These are phyloP conservation scores for Manacus vitellinus DNA, from an alignment of 2,113 vertebrate genomes.

Conservation along the genomic window DNA sequence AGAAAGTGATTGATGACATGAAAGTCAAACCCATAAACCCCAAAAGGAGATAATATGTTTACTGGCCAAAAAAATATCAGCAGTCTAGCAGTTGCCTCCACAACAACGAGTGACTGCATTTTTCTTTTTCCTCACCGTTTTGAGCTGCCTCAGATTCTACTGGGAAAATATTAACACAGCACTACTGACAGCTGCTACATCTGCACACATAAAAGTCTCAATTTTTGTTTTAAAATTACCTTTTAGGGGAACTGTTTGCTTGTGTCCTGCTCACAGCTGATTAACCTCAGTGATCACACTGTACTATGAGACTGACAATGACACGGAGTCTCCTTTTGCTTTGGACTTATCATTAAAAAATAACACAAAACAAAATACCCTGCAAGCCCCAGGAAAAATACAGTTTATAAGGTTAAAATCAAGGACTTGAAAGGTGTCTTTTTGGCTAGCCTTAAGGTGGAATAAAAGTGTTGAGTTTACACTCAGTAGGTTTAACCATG, in stretches of 20 bases:
- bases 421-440: not conserved
- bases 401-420: not conserved
- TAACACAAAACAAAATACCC: not conserved
- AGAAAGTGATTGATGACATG: not conserved
- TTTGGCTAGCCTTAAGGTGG: not conserved
- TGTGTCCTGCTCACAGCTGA: constrained; percentile 40
- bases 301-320: constrained; percentile 61
- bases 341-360: not conserved
- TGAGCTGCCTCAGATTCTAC: not conserved
- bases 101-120: not conserved
- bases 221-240: constrained; percentile 52
- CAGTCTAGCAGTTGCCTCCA: not conserved
- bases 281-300: constrained; percentile 69
- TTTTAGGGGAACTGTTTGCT: constrained; percentile 35
- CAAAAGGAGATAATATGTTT: not conserved
- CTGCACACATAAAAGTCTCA: not conserved
- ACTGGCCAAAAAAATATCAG: not conserved
- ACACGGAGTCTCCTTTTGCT: constrained; percentile 50
- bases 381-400: constrained; percentile 22
- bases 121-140: not conserved
- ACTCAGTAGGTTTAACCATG: not conserved
- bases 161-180: not conserved
- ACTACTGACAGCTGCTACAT: constrained; percentile 43
- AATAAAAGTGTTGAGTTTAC: not conserved
- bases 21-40: not conserved